Base-by-base conservation (phyloP, 2,113 vertebrate species). In the Plectropomus leopardus region DNA sequence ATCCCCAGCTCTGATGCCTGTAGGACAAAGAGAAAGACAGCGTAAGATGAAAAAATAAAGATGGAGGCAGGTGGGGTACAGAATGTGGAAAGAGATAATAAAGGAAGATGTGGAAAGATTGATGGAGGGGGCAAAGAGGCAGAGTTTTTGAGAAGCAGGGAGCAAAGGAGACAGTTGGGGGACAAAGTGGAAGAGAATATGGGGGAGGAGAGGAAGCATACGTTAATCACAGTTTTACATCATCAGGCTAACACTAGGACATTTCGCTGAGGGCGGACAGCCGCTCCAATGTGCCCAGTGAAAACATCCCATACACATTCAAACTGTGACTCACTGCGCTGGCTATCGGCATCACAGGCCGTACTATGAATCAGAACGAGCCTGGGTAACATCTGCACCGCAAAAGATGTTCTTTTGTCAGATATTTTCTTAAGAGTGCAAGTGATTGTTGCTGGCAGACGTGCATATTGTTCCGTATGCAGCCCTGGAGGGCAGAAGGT, bases 1-100 rank as follows among this genome's bases (percentile, higher is more conserved):
- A 98, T 98, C 82, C 97, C 97, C 79, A 98, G 88, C 93, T 98
- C 97, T 1, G 97, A 96, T 1, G 97, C 96, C 96, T 96, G 92
- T 55, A 55, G 67, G 86, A 79, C 45, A 80, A 82, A 88, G 75
- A 72, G 48, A 68, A 50, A 59, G 19, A 73, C 17, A 72, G 58
- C 44, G 42, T 44, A 51, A 70, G 61, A 61, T 51, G 47, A 69
- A 48, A 79, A 65, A 78, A 84, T 58, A 57, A 78, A 65, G 74
- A 71, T 30, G 36, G 54, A 73, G 65, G 40, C 78, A 86, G 79
- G 80, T 84, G 73, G 68, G 30, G 67, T 51, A 65, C 45, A 66
- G 55, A n/a, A 67, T 54, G 66, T 13, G 50, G 50, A 64, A 65
- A 65, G 55, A 80, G 44, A 53, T 68, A 71, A 69, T n/a, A 26